A percentile compares a stretch with the other conserved stretches of the same genome.
Evolutionary conservation across 1,140 invertebrate genomes (phyloP).

Genomic region (Drosophila neocordata): DNA sequence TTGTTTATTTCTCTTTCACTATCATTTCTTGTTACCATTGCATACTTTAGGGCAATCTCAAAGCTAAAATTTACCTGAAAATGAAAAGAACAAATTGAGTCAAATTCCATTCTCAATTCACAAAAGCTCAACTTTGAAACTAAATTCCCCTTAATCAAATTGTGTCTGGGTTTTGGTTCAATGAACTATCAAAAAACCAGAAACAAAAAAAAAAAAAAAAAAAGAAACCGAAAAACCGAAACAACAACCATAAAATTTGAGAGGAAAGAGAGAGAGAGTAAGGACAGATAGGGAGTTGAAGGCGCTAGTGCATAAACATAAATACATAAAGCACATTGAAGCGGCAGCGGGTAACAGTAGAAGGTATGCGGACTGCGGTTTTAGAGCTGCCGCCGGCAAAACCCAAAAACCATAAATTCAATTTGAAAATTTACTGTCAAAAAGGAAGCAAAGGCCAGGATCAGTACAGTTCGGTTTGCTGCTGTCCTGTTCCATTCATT

Average conservation of each 20-base stretch:
- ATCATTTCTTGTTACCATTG: not conserved
- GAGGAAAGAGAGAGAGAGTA: not conserved
- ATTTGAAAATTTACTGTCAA: slow-evolving; percentile 75
- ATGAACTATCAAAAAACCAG: slow-evolving; percentile 32
- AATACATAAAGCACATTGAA: slow-evolving; percentile 47
- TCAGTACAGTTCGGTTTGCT: not conserved
- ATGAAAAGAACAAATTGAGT: not conserved
- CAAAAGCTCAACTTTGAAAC: slow-evolving; percentile 25
- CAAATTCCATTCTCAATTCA: slow-evolving; percentile 1
- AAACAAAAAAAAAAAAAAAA: slow-evolving; percentile 15
- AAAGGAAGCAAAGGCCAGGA: not conserved
- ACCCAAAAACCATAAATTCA: slow-evolving; percentile 72
- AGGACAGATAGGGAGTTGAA: not conserved
- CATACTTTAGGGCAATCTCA: not conserved
- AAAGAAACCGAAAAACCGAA: slow-evolving; percentile 53
- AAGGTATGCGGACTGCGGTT: not conserved
- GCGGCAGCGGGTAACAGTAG: not conserved
- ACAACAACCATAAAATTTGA: slow-evolving; percentile 58
- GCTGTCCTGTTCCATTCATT: not conserved
- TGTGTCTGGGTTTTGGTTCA: slow-evolving; percentile 12
- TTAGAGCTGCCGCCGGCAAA: slow-evolving; percentile 13
- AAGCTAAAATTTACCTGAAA: slow-evolving; percentile 43
- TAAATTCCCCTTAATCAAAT: slow-evolving; percentile 39
- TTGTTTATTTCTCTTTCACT: not conserved
- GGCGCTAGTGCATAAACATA: slow-evolving; percentile 67